Evolutionary conservation across 2,888 invertebrate genomes (phyloP).

Genomic region (Drosophila gaucha): DNA sequence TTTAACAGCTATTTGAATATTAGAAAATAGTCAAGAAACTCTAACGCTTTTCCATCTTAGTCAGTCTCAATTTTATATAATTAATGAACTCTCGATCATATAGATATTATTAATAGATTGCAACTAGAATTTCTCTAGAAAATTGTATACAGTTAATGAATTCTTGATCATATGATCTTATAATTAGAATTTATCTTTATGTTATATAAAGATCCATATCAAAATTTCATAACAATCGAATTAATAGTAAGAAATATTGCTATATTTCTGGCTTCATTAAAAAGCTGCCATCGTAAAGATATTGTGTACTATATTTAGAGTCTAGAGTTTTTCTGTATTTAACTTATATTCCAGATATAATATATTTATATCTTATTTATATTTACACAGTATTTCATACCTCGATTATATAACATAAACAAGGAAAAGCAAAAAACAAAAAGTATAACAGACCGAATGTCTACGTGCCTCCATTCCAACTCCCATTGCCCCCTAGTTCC

Average conservation of each 20-base stretch:
- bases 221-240: too few species aligned
- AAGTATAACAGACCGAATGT: slow-evolving; percentile 55
- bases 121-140: too few species aligned
- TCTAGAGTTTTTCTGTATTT: not conserved
- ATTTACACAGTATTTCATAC: slow-evolving; percentile 42
- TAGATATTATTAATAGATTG: too few species aligned
- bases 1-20: slow-evolving; percentile 7
- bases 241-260: too few species aligned
- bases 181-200: too few species aligned
- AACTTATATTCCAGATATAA: slow-evolving; percentile 15
- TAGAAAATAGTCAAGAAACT: slow-evolving; percentile 27
- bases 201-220: too few species aligned
- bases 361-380: slow-evolving; percentile 36
- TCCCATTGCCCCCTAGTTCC: not conserved
- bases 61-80: slow-evolving; percentile 22
- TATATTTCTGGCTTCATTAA: too few species aligned
- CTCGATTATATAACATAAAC: slow-evolving; percentile 68
- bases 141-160: too few species aligned
- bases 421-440: slow-evolving; percentile 29
- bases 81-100: too few species aligned
- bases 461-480: slow-evolving; percentile 44
- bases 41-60: slow-evolving; percentile 24
- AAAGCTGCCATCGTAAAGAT: not conserved
- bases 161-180: too few species aligned
- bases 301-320: not conserved